These are phyloP conservation scores for Mactra quadrangularis DNA, from an alignment of 1,140 invertebrate species.

Conservation along the genomic window DNA sequence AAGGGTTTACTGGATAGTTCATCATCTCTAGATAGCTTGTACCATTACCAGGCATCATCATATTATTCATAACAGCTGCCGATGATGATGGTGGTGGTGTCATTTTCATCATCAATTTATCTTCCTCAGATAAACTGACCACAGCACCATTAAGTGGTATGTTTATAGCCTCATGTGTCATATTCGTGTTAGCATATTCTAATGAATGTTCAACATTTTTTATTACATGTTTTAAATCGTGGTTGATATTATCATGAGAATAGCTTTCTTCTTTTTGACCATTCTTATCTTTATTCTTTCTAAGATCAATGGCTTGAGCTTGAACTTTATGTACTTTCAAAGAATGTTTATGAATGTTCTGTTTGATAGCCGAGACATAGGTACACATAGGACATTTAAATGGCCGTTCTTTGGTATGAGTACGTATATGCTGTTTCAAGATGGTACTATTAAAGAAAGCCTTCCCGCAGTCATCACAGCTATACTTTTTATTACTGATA, in stretches of 20 bases:
- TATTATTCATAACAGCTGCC: too few relatives aligned
- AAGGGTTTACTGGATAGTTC: conserved; percentile 14
- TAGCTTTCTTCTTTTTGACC: not conserved
- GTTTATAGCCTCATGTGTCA: too few relatives aligned
- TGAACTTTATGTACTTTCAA: conserved; percentile 3
- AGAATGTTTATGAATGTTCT: conserved; percentile 17
- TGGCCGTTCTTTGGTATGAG: conserved; percentile 25
- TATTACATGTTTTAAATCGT: not conserved
- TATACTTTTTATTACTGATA: conserved; percentile 2
- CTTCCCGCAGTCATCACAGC: not conserved
- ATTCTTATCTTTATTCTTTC: not conserved
- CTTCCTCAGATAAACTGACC: not conserved
- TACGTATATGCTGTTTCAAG: conserved; percentile 22
- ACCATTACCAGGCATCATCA: too few relatives aligned
- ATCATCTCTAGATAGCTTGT: conserved; percentile 23
- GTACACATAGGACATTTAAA: conserved; percentile 38
- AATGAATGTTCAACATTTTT: not conserved
- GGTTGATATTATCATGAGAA: too few relatives aligned
- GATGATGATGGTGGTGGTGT: not conserved
- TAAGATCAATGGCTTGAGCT: conserved; percentile 1
- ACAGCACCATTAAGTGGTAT: not conserved
- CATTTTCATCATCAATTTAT: not conserved
- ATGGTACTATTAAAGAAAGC: conserved; percentile 24
- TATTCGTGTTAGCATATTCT: too few relatives aligned
- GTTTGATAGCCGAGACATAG: conserved; percentile 1